These are phyloP conservation scores for Rhopalosiphum maidis DNA, from an alignment of 1,140 invertebrate genomes.

Conservation along the genomic window DNA sequence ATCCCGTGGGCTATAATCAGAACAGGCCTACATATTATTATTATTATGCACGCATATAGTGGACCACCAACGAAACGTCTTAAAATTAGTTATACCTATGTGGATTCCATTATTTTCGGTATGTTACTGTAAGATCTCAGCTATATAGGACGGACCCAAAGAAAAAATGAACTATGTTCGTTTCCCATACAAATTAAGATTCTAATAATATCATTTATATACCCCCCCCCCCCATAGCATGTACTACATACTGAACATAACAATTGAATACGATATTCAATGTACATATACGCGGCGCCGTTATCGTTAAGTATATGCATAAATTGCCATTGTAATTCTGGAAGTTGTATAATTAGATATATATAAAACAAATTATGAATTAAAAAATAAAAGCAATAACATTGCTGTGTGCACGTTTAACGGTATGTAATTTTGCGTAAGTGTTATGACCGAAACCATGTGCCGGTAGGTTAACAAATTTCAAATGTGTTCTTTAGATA, in stretches of 20 bases:
- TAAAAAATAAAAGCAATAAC: conserved; percentile 12
- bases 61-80: conserved; percentile 46
- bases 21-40: neutral
- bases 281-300: neutral
- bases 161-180: neutral
- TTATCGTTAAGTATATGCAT: neutral
- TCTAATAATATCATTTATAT: neutral
- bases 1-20: conserved; percentile 52
- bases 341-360: neutral
- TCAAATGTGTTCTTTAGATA: neutral
- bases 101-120: conserved; percentile 40
- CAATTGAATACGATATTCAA: neutral
- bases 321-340: neutral
- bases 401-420: neutral
- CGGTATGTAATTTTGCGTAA: conserved; percentile 27
- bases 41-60: neutral
- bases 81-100: neutral
- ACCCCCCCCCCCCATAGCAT: neutral
- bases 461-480: conserved; percentile 25
- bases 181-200: conserved; percentile 1
- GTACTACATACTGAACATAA: neutral
- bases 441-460: conserved; percentile 29
- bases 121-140: neutral
- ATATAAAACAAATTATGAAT: conserved; percentile 5
- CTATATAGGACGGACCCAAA: neutral